Base-by-base conservation (phyloP, 2,888 invertebrate genomes). In the Hyles lineata region DNA sequence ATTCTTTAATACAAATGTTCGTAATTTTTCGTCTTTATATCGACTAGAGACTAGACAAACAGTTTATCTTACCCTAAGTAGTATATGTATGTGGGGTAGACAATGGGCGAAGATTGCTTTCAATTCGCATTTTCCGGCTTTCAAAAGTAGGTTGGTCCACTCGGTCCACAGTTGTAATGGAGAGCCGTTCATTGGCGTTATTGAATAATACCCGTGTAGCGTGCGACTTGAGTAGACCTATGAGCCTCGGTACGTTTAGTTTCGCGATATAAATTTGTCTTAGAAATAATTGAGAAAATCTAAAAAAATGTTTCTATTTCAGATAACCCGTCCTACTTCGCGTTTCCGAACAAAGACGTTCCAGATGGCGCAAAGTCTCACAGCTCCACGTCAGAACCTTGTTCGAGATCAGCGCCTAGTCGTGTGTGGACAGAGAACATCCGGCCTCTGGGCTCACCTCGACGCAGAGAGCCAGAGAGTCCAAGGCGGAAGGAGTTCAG, bases 311-410 rank as follows among this genome's bases (percentile, higher is more conserved):
- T 71, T 76, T 82, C 86, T 93, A 88, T 94, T 95, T 80, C 95
- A 97, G 97, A 97, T 92, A 97, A 97, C 90, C 97, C 97, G 67
- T 97, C 97, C 76, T 97, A 97, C 89, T 97, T 97, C 89, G 96
- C 96, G 83, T 90, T 97, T 82, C 95, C 95, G 78, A 94, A 95
- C 84, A 95, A 93, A 78, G 91, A 93, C 88, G 91, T 90, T 72
- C 81, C 90, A 8, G 91, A 92, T 74, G 87, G 84, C 78, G 85
- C 85, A 32, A 89, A 88, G 43, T 77, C 87, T 19, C 83, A 83
- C 35, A 75, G 80, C n/a, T 78, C 89, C 15, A 89, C 63, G 89
- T 94, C 96, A 74, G 96, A 95, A 75, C 94, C 96, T 76, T 96
- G 96, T 77, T 95, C 96, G 77, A 94, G 95, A 61, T 97, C 97